Evolutionary conservation across 2,888 invertebrate species (phyloP).

Genomic region (Fragum fragum): DNA sequence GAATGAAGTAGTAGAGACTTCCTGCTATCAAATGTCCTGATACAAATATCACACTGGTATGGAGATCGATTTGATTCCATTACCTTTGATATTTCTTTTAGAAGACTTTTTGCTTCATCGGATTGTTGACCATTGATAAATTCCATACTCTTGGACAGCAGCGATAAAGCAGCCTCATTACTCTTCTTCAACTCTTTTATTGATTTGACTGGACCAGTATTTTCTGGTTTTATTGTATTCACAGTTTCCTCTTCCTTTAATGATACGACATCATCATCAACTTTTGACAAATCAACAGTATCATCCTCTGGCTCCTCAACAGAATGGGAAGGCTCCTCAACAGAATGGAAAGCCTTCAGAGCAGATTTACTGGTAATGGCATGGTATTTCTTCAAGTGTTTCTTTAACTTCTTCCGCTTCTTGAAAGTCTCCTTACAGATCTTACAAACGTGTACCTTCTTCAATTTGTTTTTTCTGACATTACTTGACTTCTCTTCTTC

Average conservation of each 20-base stretch:
- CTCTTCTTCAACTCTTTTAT: neutral
- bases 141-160: neutral
- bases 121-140: neutral
- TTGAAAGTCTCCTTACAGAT: neutral
- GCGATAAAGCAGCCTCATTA: neutral
- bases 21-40: neutral
- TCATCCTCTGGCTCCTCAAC: neutral
- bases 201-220: neutral
- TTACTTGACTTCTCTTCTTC: neutral
- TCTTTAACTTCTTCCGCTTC: neutral
- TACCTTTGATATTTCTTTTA: neutral
- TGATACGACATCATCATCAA: neutral
- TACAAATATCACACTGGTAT: neutral
- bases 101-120: neutral
- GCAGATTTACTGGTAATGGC: neutral
- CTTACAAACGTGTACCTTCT: neutral
- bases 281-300: neutral
- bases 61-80: neutral
- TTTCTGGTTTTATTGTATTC: neutral
- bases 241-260: neutral
- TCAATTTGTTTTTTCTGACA: neutral
- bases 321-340: neutral
- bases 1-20: neutral
- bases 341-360: neutral
- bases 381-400: constrained; percentile 3